phyloP scores from a whole-genome alignment of 2,888 invertebrate species.

The Sturmia bella region DNA sequence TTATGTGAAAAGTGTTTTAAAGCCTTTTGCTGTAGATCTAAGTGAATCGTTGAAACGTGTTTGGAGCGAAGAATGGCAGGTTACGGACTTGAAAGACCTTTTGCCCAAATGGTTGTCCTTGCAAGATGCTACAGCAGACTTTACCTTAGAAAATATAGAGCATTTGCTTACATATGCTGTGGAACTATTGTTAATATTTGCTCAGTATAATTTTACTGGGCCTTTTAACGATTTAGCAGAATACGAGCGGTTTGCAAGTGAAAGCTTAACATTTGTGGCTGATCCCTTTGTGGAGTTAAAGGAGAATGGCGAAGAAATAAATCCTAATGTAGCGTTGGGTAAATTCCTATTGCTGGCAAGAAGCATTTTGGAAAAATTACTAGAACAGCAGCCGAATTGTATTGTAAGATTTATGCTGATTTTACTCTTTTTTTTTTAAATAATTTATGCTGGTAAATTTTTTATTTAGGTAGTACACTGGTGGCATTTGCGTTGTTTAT shows the following conservation, averaged over 20 bases:
- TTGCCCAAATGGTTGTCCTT: constrained; percentile 72
- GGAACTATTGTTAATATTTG: constrained; percentile 87
- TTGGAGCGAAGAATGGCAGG: constrained; percentile 76
- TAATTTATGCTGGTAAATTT: no score
- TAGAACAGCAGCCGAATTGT: constrained; percentile 76
- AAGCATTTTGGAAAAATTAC: constrained; percentile 80
- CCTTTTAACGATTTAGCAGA: constrained; percentile 81
- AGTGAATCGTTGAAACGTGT: constrained; percentile 72
- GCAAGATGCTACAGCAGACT: not conserved
- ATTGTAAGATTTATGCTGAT: constrained; percentile 69
- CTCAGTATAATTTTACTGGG: constrained; percentile 92
- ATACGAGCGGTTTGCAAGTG: constrained; percentile 61
- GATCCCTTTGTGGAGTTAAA: constrained; percentile 74
- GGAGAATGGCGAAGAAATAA: constrained; percentile 86
- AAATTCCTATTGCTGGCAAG: constrained; percentile 81
- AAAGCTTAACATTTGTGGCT: constrained; percentile 35
- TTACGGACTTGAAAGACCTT: constrained; percentile 70
- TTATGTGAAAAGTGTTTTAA: not conserved
- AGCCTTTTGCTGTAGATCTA: constrained; percentile 71
- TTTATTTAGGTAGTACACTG: constrained; percentile 74
- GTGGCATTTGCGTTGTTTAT: constrained; percentile 90
- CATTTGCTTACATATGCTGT: constrained; percentile 83
- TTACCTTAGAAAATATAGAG: not conserved
- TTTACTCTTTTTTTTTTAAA: not conserved
- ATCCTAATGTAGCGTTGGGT: constrained; percentile 85